phyloP scores from a whole-genome alignment of 2,888 invertebrate species.

The Tridacna gigas region DNA sequence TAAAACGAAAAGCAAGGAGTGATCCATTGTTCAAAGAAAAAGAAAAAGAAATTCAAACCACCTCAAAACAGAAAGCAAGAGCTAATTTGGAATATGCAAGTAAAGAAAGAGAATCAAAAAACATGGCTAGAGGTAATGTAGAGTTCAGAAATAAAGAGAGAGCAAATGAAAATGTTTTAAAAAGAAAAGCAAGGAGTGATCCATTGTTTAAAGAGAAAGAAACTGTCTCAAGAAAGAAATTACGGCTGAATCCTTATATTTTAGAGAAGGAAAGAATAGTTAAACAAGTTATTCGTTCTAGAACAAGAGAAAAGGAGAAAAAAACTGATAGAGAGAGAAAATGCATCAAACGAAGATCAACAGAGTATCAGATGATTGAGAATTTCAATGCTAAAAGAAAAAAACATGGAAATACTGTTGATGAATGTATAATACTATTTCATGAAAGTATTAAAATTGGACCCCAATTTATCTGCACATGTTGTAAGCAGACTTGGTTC shows the following conservation, averaged over 20 bases:
- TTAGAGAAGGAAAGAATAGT: constrained; percentile 4
- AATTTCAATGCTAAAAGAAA: not conserved
- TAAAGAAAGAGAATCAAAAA: not conserved
- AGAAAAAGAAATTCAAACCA: not conserved
- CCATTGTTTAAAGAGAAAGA: not conserved
- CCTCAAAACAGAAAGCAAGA: not conserved
- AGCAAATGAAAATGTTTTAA: not conserved
- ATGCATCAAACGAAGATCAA: not conserved
- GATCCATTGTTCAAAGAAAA: not conserved
- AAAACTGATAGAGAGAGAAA: not conserved
- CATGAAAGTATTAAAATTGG: not conserved
- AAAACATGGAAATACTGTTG: not conserved
- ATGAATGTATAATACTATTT: not conserved
- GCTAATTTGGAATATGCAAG: not conserved
- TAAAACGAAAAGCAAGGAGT: not conserved
- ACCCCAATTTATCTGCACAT: not conserved
- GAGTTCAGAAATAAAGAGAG: not conserved
- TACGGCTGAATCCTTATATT: not conserved
- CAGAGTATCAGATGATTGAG: not conserved
- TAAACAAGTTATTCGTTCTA: not conserved
- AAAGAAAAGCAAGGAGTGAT: not conserved
- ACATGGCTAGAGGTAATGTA: not conserved
- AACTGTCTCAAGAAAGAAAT: not conserved
- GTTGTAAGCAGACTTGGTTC: constrained; percentile 2
- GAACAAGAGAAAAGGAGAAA: not conserved